Evolutionary conservation across 1,140 invertebrate genomes (phyloP), one percentile per base, ranked within the genome.

Genomic region (Sminthurides bifidus): DNA sequence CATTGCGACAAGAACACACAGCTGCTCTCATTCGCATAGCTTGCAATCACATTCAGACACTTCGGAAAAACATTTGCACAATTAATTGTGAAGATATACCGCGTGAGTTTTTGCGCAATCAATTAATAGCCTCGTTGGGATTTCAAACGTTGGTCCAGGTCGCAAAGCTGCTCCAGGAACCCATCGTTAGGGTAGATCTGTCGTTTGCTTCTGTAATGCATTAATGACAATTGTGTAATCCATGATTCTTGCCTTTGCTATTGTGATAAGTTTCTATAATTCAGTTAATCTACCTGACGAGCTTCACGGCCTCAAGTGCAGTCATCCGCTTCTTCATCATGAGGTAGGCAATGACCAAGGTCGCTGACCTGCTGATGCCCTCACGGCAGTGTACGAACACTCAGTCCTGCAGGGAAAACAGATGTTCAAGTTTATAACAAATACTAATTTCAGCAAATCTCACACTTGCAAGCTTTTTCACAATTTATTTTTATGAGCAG

Each of bases 381-480:
- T 70, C 65, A 6, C 66, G 65, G 55, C 74, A 75, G 60, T 75
- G 73, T 3, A 75, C 72, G 53, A 74, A 61, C 1, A 75, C 69
- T 54, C n/a, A n/a, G n/a, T n/a, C n/a, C n/a, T n/a, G n/a, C n/a
- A n/a, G n/a, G n/a, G n/a, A n/a, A n/a, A n/a, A n/a, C n/a, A n/a
- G n/a, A n/a, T n/a, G n/a, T n/a, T n/a, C n/a, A n/a, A n/a, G n/a
- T 67, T 72, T 8, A 72, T 72, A 48, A n/a, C 15, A 35, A n/a
- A 45, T 8, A 19, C 5, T 3, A 17, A 21, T 84, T 85, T 87
- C 67, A 8, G 6, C 21, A 68, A 67, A 46, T 27, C 45, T 43
- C 54, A 53, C 21, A 17, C 5, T 17, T 12, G 40, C 15, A 17
- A 41, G 19, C 6, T 41, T 15, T 8, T 41, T 17, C 40, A 17